Evolutionary conservation across 2,888 invertebrate genomes (phyloP).

Genomic region (Nomada hirtipes): DNA sequence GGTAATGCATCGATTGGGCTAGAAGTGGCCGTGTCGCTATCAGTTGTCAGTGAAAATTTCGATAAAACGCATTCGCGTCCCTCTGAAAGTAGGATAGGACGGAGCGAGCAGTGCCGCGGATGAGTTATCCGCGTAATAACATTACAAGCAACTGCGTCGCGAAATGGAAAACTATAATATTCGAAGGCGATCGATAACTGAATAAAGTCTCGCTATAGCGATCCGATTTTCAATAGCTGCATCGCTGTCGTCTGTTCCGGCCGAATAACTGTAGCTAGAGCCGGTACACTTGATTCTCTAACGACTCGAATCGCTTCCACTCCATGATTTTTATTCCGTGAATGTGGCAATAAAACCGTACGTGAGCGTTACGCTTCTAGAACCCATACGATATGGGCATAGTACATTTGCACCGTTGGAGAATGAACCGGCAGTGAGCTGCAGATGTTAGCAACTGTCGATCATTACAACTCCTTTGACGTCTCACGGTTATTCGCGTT

Average conservation of each 20-base stretch:
- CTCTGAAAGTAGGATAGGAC: not conserved
- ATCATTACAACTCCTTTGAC: not conserved
- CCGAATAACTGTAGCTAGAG: slow-evolving; percentile 24
- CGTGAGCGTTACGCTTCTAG: not conserved
- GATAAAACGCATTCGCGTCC: not conserved
- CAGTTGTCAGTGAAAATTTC: too few relatives aligned
- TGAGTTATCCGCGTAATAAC: slow-evolving; percentile 33
- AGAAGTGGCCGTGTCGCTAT: too few relatives aligned
- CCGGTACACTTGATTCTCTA: slow-evolving; percentile 44
- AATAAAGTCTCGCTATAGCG: slow-evolving; percentile 30
- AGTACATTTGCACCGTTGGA: not conserved
- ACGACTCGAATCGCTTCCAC: slow-evolving; percentile 49
- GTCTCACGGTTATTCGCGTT: not conserved
- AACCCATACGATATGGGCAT: not conserved
- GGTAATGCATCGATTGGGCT: not conserved
- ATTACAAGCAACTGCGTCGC: slow-evolving; percentile 19
- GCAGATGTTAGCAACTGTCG: not conserved
- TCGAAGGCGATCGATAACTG: slow-evolving; percentile 6
- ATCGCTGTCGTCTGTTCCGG: slow-evolving; percentile 48
- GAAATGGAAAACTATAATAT: slow-evolving; percentile 29
- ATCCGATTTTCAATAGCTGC: slow-evolving; percentile 53
- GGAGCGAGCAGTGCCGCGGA: not conserved
- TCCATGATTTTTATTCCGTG: slow-evolving; percentile 43
- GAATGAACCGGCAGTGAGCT: not conserved
- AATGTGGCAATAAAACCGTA: slow-evolving; percentile 32